Evolutionary conservation across 2,797 vertebrate genomes (phyloP), one percentile per base, ranked within the genome.

Genomic region (Erpetoichthys calabaricus): DNA sequence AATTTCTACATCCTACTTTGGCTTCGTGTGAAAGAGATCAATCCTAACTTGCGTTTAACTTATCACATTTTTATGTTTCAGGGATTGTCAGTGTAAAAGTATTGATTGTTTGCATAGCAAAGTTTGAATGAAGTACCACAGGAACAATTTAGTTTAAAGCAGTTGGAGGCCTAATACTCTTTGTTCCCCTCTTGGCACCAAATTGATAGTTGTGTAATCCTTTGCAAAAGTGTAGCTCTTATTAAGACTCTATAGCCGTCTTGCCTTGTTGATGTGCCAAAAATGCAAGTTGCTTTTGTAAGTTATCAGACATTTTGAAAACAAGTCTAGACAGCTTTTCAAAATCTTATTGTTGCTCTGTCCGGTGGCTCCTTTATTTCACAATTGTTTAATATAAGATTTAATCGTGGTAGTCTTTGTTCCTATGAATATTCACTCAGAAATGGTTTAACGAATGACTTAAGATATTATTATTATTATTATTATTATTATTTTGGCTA

Each of bases 271-370:
- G 73, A 65, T 59, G 73, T 82, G 82, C 82, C 82, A 86, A 83
- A 80, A 84, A 85, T 84, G 79, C 80, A 67, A 78, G 75, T 78
- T 75, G 67, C 79, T 70, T 74, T 81, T 82, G 79, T 80, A 82
- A 80, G 80, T 79, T 79, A 77, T 79, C 81, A 63, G 82, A 82
- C 84, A 86, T 84, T 81, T 82, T 84, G 84, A 80, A 83, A 84
- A 79, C 81, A 79, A 74, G 80, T 79, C 80, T 85, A 72, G 84
- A 86, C 84, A 86, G 81, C 77, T 83, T 80, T 61, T 71, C 68
- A 64, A 62, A 65, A 62, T 60, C 61, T 70, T 80, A 83, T 85
- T 85, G 84, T 86, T 75, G 69, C 67, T 73, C 64, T 85, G 84
- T 85, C 82, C 82, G 77, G 82, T 81, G 77, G 75, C 79, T 77